Conservation (phyloP, 2,113 vertebrate genomes). For the Talpa occidentalis region DNA sequence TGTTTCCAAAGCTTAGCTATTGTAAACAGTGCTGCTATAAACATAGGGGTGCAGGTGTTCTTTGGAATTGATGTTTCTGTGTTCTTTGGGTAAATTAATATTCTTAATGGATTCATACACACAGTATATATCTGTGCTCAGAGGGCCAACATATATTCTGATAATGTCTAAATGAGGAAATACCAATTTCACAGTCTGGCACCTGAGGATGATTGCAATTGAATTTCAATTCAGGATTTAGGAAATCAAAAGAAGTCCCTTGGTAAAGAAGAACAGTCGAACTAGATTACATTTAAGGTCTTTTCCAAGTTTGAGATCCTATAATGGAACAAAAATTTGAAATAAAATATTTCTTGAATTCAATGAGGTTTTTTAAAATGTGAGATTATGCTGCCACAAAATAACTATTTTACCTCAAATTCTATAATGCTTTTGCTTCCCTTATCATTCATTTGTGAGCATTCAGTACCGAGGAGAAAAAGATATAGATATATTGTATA, state of each 20-base stretch:
- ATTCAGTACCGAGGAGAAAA: neutral
- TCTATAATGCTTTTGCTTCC: neutral
- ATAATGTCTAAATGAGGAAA: slow-evolving; percentile 81
- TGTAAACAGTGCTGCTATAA: too few species aligned
- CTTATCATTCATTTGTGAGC: slow-evolving; percentile 18
- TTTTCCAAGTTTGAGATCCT: slow-evolving; percentile 51
- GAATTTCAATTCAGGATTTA: slow-evolving; percentile 73
- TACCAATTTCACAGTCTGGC: slow-evolving; percentile 75
- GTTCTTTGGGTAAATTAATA: too few species aligned
- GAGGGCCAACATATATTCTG: slow-evolving; percentile 60
- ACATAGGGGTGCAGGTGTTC: too few species aligned
- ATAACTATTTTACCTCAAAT: neutral
- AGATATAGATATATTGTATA: neutral
- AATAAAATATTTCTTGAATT: slow-evolving; percentile 41
- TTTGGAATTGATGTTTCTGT: too few species aligned
- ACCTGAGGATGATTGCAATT: slow-evolving; percentile 68
- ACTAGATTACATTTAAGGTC: slow-evolving; percentile 28
- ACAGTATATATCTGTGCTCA: slow-evolving; percentile 63
- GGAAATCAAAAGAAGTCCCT: slow-evolving; percentile 58
- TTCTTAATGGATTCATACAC: slow-evolving; percentile 79
- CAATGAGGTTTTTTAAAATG: neutral
- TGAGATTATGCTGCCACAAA: neutral
- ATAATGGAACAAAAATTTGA: slow-evolving; percentile 54
- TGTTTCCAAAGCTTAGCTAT: too few species aligned
- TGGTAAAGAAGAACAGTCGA: slow-evolving; percentile 30